Percentiles rank a stretch among this genome's conserved stretches.
Conservation (phyloP, 1,140 invertebrate species). For the Brachionus rotundiformis region DNA sequence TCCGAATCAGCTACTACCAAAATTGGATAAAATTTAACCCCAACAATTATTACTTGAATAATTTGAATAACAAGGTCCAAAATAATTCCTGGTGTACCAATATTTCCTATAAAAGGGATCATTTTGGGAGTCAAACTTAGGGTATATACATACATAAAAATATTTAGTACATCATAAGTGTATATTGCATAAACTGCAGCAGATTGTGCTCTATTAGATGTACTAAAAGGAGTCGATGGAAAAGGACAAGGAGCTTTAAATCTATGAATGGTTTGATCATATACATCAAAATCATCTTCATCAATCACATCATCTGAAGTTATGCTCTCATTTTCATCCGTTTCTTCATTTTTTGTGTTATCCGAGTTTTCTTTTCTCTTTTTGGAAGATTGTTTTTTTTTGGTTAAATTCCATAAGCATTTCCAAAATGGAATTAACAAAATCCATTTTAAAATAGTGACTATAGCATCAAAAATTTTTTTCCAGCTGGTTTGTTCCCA, state of each 20-base stretch:
- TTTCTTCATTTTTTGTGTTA: background rate
- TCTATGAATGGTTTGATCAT: background rate
- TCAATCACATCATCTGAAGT: background rate
- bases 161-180: constrained; percentile 44
- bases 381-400: background rate
- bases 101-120: constrained; percentile 34
- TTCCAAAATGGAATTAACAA: background rate
- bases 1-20: constrained; percentile 39
- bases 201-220: constrained; percentile 28
- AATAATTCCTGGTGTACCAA: background rate
- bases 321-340: background rate
- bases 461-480: background rate
- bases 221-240: constrained; percentile 33
- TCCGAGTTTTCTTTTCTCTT: background rate
- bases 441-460: background rate
- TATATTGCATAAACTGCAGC: constrained; percentile 41
- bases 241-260: constrained; percentile 27
- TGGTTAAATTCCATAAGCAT: constrained; percentile 15
- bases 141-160: constrained; percentile 40
- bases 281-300: constrained; percentile 16
- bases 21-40: constrained; percentile 46
- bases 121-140: background rate
- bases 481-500: constrained; percentile 30
- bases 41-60: constrained; percentile 46
- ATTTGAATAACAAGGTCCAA: constrained; percentile 13